phyloP scores from a whole-genome alignment of 2,797 vertebrate genomes.

The Hippoglossus hippoglossus region DNA sequence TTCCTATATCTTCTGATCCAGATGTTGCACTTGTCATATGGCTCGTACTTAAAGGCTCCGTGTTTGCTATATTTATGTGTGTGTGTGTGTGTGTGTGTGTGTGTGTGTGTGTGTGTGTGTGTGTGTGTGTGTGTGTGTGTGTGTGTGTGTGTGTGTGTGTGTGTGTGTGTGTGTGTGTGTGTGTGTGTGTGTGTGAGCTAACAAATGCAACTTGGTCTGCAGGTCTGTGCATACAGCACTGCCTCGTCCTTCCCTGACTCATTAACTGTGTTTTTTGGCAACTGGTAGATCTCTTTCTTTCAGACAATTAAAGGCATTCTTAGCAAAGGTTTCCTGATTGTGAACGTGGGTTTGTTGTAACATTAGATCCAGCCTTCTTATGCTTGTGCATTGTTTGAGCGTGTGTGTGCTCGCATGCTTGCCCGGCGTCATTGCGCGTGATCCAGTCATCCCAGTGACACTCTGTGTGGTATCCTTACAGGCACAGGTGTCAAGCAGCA shows the following conservation, averaged over 20 bases:
- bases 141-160: too few species aligned
- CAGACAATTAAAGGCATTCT: too few species aligned
- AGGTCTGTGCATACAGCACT: too few species aligned
- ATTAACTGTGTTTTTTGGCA: not conserved
- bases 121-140: too few species aligned
- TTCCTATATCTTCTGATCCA: conserved; percentile 79
- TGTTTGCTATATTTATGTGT: not conserved
- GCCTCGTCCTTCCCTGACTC: too few species aligned
- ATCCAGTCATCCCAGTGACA: conserved; percentile 50
- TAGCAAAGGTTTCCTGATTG: too few species aligned
- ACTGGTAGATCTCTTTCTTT: not conserved
- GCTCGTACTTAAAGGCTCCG: not conserved
- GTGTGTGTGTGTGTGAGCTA: conserved; percentile 10
- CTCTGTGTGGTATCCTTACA: conserved; percentile 69
- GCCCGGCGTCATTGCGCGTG: not conserved
- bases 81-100: too few species aligned
- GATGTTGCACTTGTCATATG: conserved; percentile 11
- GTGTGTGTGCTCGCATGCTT: conserved; percentile 17
- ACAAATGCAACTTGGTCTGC: not conserved
- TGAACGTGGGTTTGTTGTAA: too few species aligned
- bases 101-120: too few species aligned
- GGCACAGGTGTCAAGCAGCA: conserved; percentile 70
- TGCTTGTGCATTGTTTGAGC: conserved; percentile 8
- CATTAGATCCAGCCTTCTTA: not conserved
- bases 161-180: too few species aligned